These are phyloP conservation scores for Avahi laniger DNA, from an alignment of 2,797 vertebrate species.

Conservation along the genomic window DNA sequence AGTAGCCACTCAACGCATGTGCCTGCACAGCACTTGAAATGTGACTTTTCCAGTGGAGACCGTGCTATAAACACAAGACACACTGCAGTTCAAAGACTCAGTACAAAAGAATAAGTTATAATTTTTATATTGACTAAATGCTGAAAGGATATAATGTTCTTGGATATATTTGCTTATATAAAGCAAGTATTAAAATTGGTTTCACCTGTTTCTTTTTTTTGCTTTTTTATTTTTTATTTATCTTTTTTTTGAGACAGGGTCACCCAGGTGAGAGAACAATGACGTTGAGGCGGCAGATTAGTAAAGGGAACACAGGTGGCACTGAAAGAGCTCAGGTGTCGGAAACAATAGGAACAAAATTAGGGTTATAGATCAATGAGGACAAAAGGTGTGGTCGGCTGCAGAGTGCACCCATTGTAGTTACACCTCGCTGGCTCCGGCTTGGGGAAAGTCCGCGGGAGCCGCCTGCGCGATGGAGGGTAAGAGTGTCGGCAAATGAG, in stretches of 20 bases:
- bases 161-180: not conserved
- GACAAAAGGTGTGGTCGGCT: too few relatives aligned
- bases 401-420: too few relatives aligned
- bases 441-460: not conserved
- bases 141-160: not conserved
- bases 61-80: not conserved
- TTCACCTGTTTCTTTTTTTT: not conserved
- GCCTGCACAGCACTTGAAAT: not conserved
- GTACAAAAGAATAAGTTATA: not conserved
- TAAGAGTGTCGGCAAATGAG: too few relatives aligned
- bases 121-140: constrained; percentile 11
- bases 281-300: too few relatives aligned
- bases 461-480: too few relatives aligned
- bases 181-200: not conserved
- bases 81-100: not conserved
- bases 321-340: too few relatives aligned
- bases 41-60: not conserved
- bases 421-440: not conserved
- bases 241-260: not conserved
- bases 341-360: too few relatives aligned
- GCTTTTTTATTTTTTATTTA: too few relatives aligned
- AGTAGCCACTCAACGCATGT: not conserved
- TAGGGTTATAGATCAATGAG: too few relatives aligned
- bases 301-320: too few relatives aligned
- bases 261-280: not conserved